phyloP scores from a whole-genome alignment of 2,797 vertebrate genomes.

The Gymnopithys bicolor region DNA sequence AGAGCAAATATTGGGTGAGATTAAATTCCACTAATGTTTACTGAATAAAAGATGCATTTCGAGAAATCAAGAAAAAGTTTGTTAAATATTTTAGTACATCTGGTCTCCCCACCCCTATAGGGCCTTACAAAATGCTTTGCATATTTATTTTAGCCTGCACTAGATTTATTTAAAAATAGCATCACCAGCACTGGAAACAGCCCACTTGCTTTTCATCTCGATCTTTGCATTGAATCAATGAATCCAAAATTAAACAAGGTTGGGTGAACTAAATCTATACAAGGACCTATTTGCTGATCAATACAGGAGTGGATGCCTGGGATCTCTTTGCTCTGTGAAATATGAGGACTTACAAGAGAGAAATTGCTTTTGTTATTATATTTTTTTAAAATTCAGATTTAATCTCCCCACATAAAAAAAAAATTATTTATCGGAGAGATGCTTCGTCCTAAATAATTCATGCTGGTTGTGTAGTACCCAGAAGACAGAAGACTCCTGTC shows the following conservation, averaged over 20 bases:
- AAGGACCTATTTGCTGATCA: slow-evolving; percentile 60
- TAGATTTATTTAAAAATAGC: slow-evolving; percentile 70
- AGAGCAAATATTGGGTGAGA: neutral
- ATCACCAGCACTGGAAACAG: slow-evolving; percentile 53
- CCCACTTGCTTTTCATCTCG: slow-evolving; percentile 63
- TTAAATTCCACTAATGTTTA: neutral
- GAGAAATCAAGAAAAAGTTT: slow-evolving; percentile 45
- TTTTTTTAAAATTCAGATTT: neutral
- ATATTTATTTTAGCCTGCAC: slow-evolving; percentile 64
- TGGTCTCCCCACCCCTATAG: slow-evolving; percentile 7
- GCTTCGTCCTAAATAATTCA: slow-evolving; percentile 64
- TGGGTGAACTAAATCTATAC: slow-evolving; percentile 54
- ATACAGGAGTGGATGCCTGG: slow-evolving; percentile 33
- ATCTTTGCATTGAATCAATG: slow-evolving; percentile 68
- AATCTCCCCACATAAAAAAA: slow-evolving; percentile 17
- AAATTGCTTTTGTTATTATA: slow-evolving; percentile 44
- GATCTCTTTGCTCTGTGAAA: slow-evolving; percentile 33
- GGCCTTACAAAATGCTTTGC: slow-evolving; percentile 65
- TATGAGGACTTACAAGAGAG: neutral
- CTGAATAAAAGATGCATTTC: slow-evolving; percentile 4
- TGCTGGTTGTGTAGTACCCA: slow-evolving; percentile 53
- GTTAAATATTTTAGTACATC: slow-evolving; percentile 73
- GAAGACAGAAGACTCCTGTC: neutral
- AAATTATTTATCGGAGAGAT: slow-evolving; percentile 32
- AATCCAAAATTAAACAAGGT: slow-evolving; percentile 69